Evolutionary conservation across 2,797 vertebrate genomes (phyloP), one percentile per base, ranked within the genome.

Genomic region (Ctenopoma multispine): DNA sequence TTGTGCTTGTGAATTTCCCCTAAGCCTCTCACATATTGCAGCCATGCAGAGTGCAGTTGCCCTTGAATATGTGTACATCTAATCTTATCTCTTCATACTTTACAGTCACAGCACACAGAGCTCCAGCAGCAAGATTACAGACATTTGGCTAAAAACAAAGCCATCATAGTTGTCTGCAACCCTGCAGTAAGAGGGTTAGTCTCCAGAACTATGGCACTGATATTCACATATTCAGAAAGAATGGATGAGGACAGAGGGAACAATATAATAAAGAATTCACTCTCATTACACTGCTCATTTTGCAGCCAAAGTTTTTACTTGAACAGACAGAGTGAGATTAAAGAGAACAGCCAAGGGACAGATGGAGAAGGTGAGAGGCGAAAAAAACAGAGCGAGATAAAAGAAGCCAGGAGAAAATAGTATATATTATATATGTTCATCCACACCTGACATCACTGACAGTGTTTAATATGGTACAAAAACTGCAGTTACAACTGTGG

Each of bases 81-180:
- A 64, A 84, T 90, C 86, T 90, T 84, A 90, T 90, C 88, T 85
- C 48, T 46, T 72, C 54, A 15, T 36, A 60, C 56, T 87, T 84
- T 84, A 86, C 40, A 83, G 76, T 75, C 62, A 0, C 54, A 47
- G 82, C 74, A 78, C 79, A 78, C 38, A 50, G 50, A 62, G 63
- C 66, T 70, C 53, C 43, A 34, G 68, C 83, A 64, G 74, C 73
- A 75, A 79, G 65, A 72, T 75, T 84, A 87, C 51, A 79, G 81
- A 83, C 82, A 77, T 77, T 21, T 69, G 67, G 57, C 20, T 59
- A 29, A 51, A 78, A 75, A 63, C 41, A 77, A 72, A 72, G 18
- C 4, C 17, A 64, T 49, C 2, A 31, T 41, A 0, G 17, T 17
- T 69, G 38, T 41, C 44, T 77, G 59, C 50, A 58, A 47, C 31